These are phyloP conservation scores for Turnix velox DNA, from an alignment of 2,113 vertebrate species.

Conservation along the genomic window DNA sequence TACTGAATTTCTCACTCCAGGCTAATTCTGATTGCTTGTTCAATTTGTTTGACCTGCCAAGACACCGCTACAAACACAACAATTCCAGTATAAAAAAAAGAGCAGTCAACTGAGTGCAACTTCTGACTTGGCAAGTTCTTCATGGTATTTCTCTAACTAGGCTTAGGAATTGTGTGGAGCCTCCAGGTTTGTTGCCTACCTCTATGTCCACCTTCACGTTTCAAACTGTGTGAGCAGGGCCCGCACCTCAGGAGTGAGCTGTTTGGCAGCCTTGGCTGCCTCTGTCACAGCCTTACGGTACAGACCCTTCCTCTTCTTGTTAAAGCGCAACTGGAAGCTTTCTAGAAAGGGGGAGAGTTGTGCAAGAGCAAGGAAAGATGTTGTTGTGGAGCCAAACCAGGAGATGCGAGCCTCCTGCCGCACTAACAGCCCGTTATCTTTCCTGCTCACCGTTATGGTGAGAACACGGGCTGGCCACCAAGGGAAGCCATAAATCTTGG, in stretches of 20 bases:
- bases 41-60: conserved; percentile 51
- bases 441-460: conserved; percentile 89
- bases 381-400: conserved; percentile 98
- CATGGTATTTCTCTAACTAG: conserved; percentile 49
- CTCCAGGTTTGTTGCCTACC: conserved; percentile 76
- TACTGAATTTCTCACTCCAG: conserved; percentile 54
- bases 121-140: conserved; percentile 47
- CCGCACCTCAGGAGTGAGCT: conserved; percentile 96
- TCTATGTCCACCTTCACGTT: conserved; percentile 82
- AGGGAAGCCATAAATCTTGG: conserved; percentile 98
- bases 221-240: conserved; percentile 97
- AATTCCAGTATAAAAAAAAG: conserved; percentile 50
- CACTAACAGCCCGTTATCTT: conserved; percentile 88
- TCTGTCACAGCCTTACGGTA: conserved; percentile 97
- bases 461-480: conserved; percentile 98
- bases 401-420: conserved; percentile 95
- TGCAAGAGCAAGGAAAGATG: conserved; percentile 91
- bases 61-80: conserved; percentile 54
- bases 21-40: conserved; percentile 62
- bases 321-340: conserved; percentile 96
- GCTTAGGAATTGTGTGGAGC: conserved; percentile 51
- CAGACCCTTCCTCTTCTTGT: conserved; percentile 97
- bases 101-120: conserved; percentile 64
- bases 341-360: conserved; percentile 96
- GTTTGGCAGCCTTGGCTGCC: conserved; percentile 94